These are phyloP conservation scores for Troglohyphantes excavatus DNA, from an alignment of 2,888 invertebrate genomes.

Conservation along the genomic window DNA sequence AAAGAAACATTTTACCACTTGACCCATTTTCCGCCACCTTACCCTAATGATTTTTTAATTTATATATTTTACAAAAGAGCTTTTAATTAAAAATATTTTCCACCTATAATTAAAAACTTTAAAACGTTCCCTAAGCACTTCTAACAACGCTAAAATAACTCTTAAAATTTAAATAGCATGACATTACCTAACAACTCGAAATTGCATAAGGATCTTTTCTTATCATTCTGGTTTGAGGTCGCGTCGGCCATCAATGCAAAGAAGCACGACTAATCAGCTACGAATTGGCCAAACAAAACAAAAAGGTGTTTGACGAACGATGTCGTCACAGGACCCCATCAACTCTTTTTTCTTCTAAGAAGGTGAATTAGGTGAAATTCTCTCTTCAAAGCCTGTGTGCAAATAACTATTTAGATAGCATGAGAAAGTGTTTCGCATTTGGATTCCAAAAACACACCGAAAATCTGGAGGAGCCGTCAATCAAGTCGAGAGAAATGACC, in stretches of 20 bases:
- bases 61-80: no score
- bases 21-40: no score
- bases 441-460: slow-evolving; percentile 8
- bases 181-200: background rate
- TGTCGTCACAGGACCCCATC: background rate
- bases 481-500: slow-evolving; percentile 55
- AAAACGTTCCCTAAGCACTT: no score
- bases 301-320: slow-evolving; percentile 1
- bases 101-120: no score
- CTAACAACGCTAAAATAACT: no score
- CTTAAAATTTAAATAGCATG: background rate
- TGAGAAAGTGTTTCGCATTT: background rate
- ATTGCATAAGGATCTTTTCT: background rate
- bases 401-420: slow-evolving; percentile 29
- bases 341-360: background rate
- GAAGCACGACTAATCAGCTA: background rate
- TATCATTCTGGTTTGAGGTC: background rate
- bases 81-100: no score
- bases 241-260: background rate
- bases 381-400: background rate
- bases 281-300: slow-evolving; percentile 1
- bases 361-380: slow-evolving; percentile 30
- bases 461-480: slow-evolving; percentile 49
- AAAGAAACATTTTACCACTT: no score
- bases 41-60: no score